Evolutionary conservation across 2,797 vertebrate genomes (phyloP).

Genomic region (Varecia variegata): DNA sequence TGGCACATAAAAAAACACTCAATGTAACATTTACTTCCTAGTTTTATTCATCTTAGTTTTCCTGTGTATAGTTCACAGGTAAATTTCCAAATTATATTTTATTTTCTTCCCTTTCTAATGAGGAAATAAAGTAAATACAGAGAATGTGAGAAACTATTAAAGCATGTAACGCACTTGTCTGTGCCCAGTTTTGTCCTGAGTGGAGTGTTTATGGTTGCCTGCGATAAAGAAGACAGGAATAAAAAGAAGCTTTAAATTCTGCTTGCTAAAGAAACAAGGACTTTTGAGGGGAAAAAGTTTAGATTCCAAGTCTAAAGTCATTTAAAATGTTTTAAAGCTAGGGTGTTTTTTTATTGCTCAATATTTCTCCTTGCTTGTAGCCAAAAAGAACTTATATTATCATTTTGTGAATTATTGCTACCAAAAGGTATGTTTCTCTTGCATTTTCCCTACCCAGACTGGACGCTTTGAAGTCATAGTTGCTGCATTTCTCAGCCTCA

Average conservation of each 20-base stretch:
- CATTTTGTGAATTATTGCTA: neutral
- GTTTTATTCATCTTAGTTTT: neutral
- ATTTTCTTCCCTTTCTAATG: neutral
- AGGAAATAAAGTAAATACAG: neutral
- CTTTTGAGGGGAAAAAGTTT: neutral
- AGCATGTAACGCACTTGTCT: neutral
- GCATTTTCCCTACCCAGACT: neutral
- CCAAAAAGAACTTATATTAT: neutral
- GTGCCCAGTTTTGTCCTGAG: neutral
- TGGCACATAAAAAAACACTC: neutral
- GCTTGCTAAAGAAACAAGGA: constrained; percentile 34
- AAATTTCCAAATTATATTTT: neutral
- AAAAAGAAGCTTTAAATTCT: constrained; percentile 60
- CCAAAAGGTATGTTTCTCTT: neutral
- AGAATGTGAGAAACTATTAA: neutral
- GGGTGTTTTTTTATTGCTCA: constrained; percentile 24
- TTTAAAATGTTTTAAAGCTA: constrained; percentile 55
- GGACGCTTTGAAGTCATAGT: neutral
- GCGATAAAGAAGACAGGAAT: constrained; percentile 33
- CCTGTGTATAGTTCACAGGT: neutral
- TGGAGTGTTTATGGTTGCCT: neutral
- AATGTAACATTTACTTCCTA: neutral
- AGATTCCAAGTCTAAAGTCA: constrained; percentile 31
- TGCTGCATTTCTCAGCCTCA: neutral
- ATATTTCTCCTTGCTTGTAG: constrained; percentile 50